phyloP scores from a whole-genome alignment of 2,888 invertebrate genomes.

The Leptopilina drosophilae region DNA sequence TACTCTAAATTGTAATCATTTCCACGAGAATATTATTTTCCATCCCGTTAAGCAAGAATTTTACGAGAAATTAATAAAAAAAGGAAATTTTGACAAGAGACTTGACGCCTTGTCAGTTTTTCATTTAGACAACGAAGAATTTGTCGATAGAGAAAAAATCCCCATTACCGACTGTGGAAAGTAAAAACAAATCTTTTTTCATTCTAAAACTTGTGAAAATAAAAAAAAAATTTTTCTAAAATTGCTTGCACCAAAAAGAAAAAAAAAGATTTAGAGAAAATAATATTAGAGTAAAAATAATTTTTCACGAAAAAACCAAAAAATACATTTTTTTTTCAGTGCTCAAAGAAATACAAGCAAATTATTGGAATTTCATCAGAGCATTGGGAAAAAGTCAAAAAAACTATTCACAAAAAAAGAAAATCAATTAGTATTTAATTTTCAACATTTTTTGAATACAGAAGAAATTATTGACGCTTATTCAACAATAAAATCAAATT shows the following conservation, averaged over 20 bases:
- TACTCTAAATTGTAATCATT: background rate
- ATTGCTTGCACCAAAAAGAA: too few species aligned
- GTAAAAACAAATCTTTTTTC: background rate
- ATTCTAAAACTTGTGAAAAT: too few species aligned
- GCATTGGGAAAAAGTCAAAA: background rate
- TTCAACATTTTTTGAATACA: constrained; percentile 58
- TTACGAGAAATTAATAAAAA: background rate
- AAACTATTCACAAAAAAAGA: constrained; percentile 35
- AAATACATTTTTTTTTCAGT: background rate
- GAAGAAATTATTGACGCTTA: constrained; percentile 54
- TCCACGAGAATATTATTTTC: background rate
- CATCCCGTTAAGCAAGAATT: background rate
- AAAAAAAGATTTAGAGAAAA: too few species aligned
- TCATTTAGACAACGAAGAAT: background rate
- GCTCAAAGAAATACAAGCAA: background rate
- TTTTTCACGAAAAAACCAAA: too few species aligned
- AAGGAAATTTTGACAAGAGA: constrained; percentile 11
- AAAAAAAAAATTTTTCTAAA: too few species aligned
- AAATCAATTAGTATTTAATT: constrained; percentile 52
- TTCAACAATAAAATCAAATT: constrained; percentile 50
- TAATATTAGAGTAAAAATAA: too few species aligned
- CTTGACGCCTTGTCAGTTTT: constrained; percentile 22
- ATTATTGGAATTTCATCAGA: background rate
- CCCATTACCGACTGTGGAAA: background rate
- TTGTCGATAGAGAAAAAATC: background rate